phyloP scores from a whole-genome alignment of 2,888 invertebrate species.

The Acheta domesticus region DNA sequence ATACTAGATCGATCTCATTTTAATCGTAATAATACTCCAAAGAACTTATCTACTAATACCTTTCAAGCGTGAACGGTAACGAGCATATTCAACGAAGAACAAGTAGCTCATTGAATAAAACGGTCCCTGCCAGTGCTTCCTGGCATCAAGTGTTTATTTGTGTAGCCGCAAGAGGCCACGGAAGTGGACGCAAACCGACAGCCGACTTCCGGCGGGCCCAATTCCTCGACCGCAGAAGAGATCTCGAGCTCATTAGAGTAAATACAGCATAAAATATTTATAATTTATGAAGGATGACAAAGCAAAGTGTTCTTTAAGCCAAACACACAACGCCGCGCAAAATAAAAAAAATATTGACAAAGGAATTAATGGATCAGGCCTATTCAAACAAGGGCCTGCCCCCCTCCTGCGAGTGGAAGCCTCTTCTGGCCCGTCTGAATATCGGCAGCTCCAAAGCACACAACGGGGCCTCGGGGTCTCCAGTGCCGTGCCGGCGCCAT shows the following conservation, averaged over 20 bases:
- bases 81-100: too few relatives aligned
- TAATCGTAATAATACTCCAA: too few relatives aligned
- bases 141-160: too few relatives aligned
- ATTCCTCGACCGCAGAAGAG: not conserved
- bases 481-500: too few relatives aligned
- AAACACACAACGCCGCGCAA: not conserved
- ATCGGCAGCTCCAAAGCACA: slow-evolving; percentile 18
- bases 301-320: slow-evolving; percentile 10
- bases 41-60: too few relatives aligned
- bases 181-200: too few relatives aligned
- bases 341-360: not conserved
- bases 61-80: too few relatives aligned
- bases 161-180: too few relatives aligned
- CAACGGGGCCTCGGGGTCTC: not conserved
- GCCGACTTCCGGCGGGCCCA: too few relatives aligned
- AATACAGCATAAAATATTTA: not conserved
- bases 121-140: too few relatives aligned
- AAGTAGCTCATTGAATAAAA: too few relatives aligned
- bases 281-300: slow-evolving; percentile 7
- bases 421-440: not conserved
- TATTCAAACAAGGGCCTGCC: slow-evolving; percentile 5
- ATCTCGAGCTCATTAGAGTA: not conserved
- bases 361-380: not conserved
- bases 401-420: not conserved
- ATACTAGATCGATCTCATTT: too few relatives aligned